phyloP scores from a whole-genome alignment of 2,797 vertebrate genomes.

The Cryptoblepharus egeriae region DNA sequence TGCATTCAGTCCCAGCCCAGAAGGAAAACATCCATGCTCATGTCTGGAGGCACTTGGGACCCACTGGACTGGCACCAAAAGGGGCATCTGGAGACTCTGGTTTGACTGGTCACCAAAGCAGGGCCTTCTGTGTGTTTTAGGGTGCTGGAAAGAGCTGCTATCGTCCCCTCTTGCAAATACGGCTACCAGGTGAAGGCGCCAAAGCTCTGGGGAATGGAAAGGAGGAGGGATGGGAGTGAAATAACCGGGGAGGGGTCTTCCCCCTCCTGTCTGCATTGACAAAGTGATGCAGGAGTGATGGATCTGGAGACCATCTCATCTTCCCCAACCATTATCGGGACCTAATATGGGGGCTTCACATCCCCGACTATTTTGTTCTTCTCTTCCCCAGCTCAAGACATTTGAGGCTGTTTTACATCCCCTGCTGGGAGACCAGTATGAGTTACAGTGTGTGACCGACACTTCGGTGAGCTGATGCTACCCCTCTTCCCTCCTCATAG shows the following conservation, averaged over 20 bases:
- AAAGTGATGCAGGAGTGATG: too few relatives aligned
- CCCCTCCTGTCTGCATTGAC: too few relatives aligned
- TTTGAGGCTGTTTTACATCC: slow-evolving; percentile 53
- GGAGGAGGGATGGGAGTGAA: not conserved
- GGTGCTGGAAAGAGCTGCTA: slow-evolving; percentile 59
- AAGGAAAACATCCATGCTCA: too few relatives aligned
- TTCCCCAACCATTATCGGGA: too few relatives aligned
- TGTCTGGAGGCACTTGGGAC: too few relatives aligned
- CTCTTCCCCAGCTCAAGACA: not conserved
- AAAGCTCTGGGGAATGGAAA: not conserved
- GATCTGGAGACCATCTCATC: too few relatives aligned
- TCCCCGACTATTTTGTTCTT: not conserved
- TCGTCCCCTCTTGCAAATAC: slow-evolving; percentile 74
- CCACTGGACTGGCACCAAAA: too few relatives aligned
- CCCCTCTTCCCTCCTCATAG: too few relatives aligned
- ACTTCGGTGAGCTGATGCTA: slow-evolving; percentile 51
- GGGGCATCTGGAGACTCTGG: too few relatives aligned
- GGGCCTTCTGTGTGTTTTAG: slow-evolving; percentile 49
- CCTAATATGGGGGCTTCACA: not conserved
- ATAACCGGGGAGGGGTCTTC: not conserved
- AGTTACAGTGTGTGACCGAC: slow-evolving; percentile 77
- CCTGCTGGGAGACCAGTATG: slow-evolving; percentile 59
- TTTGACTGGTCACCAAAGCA: not conserved
- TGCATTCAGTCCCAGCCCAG: too few relatives aligned
- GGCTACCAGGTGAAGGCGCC: slow-evolving; percentile 72